These are phyloP conservation scores for Aplochiton taeniatus DNA, from an alignment of 2,797 vertebrate species.

Conservation along the genomic window DNA sequence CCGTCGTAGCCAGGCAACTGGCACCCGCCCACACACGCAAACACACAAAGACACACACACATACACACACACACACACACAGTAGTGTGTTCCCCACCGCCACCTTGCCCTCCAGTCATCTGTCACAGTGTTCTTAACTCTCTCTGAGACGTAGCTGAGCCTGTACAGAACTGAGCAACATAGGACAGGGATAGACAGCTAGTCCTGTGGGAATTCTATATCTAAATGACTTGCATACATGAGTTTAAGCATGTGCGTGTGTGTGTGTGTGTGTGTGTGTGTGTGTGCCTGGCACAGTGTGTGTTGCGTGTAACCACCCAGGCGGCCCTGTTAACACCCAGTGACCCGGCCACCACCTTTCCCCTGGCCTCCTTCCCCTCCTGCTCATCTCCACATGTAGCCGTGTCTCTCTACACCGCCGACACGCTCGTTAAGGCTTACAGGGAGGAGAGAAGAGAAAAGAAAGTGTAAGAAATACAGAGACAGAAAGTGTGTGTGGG, in stretches of 20 bases:
- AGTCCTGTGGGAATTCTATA: too few relatives aligned
- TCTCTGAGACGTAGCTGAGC: too few relatives aligned
- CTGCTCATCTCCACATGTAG: slow-evolving; percentile 5
- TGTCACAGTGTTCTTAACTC: slow-evolving; percentile 55
- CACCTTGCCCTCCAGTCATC: slow-evolving; percentile 69
- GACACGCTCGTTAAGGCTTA: slow-evolving; percentile 45
- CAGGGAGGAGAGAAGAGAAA: background rate
- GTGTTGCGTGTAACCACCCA: too few relatives aligned
- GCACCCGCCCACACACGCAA: slow-evolving; percentile 37
- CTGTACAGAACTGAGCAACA: too few relatives aligned
- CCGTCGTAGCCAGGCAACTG: slow-evolving; percentile 78
- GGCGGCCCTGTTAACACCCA: slow-evolving; percentile 1
- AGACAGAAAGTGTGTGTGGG: too few relatives aligned
- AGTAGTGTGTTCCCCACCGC: slow-evolving; percentile 53
- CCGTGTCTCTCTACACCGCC: slow-evolving; percentile 26
- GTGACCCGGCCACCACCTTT: slow-evolving; percentile 40
- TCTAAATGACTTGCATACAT: background rate
- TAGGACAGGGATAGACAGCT: too few relatives aligned
- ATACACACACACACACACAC: slow-evolving; percentile 38
- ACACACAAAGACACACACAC: slow-evolving; percentile 65
- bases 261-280: too few relatives aligned
- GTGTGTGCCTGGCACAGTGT: too few relatives aligned
- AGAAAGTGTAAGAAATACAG: too few relatives aligned
- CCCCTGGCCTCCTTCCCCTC: background rate
- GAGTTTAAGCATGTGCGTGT: slow-evolving; percentile 27